phyloP scores from a whole-genome alignment of 2,797 vertebrate genomes.

The Fistularia tabacaria region DNA sequence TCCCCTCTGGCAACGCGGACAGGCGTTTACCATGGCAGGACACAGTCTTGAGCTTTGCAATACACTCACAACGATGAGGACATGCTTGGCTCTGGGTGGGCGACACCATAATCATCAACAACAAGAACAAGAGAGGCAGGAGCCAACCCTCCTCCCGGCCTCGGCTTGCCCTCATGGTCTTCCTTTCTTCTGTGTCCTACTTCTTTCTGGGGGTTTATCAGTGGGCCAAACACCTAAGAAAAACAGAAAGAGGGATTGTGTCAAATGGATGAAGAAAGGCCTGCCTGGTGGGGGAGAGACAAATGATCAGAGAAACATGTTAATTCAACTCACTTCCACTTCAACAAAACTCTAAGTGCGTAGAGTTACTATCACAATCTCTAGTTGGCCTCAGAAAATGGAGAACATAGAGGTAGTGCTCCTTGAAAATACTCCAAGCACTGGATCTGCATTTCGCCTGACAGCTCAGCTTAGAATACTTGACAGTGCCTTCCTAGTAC shows the following conservation, averaged over 20 bases:
- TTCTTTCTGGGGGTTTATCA: slow-evolving; percentile 65
- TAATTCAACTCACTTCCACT: slow-evolving; percentile 40
- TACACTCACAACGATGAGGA: slow-evolving; percentile 90
- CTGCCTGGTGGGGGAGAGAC: no score
- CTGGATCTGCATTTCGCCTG: slow-evolving; percentile 15
- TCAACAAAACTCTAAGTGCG: slow-evolving; percentile 46
- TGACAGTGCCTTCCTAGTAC: slow-evolving; percentile 7
- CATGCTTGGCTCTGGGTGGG: slow-evolving; percentile 74
- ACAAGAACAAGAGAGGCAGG: slow-evolving; percentile 74
- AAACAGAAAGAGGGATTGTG: slow-evolving; percentile 6
- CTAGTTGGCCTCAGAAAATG: slow-evolving; percentile 28
- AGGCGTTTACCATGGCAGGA: slow-evolving; percentile 86
- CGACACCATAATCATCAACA: slow-evolving; percentile 70
- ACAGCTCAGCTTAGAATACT: slow-evolving; percentile 24
- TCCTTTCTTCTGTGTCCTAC: slow-evolving; percentile 28
- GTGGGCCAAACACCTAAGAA: slow-evolving; percentile 76
- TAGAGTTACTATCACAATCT: slow-evolving; percentile 55
- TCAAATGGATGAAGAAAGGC: slow-evolving; percentile 8
- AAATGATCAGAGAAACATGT: slow-evolving; percentile 27
- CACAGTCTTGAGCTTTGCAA: slow-evolving; percentile 77
- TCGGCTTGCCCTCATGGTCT: slow-evolving; percentile 77
- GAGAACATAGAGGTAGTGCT: slow-evolving; percentile 47
- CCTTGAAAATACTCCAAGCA: slow-evolving; percentile 42
- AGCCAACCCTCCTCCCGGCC: slow-evolving; percentile 72
- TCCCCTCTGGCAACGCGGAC: slow-evolving; percentile 85